These are phyloP conservation scores for Hepsetus odoe DNA, from an alignment of 2,113 vertebrate genomes.

Conservation along the genomic window DNA sequence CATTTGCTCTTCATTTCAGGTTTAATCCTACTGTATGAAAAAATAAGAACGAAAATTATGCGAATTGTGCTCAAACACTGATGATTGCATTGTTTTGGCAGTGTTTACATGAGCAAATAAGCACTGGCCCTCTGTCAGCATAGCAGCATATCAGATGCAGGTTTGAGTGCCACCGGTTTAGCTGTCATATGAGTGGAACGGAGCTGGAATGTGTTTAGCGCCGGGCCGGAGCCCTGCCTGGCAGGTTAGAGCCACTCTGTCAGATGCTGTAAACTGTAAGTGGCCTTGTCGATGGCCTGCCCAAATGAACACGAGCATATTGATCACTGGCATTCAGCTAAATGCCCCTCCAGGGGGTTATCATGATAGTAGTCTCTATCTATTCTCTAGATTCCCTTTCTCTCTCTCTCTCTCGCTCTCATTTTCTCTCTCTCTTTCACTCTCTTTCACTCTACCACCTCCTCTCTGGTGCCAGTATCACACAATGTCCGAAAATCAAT, in stretches of 20 bases:
- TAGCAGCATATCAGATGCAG: slow-evolving; percentile 28
- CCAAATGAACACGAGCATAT: slow-evolving; percentile 41
- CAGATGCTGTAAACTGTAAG: slow-evolving; percentile 41
- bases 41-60: slow-evolving; percentile 15
- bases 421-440: background rate
- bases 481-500: slow-evolving; percentile 87
- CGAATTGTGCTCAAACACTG: slow-evolving; percentile 32
- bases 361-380: slow-evolving; percentile 36
- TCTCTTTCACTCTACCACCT: slow-evolving; percentile 1
- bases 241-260: slow-evolving; percentile 16
- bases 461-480: slow-evolving; percentile 77
- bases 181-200: slow-evolving; percentile 6
- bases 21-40: slow-evolving; percentile 30
- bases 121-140: slow-evolving; percentile 24
- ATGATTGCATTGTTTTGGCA: slow-evolving; percentile 39
- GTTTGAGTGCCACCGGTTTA: slow-evolving; percentile 44
- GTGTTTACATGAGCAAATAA: slow-evolving; percentile 43
- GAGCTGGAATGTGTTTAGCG: slow-evolving; percentile 20
- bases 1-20: slow-evolving; percentile 50
- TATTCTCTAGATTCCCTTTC: slow-evolving; percentile 4
- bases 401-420: background rate
- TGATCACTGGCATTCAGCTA: slow-evolving; percentile 45
- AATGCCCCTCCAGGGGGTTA: slow-evolving; percentile 35
- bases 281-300: slow-evolving; percentile 35
- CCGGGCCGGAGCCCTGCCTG: background rate